Evolutionary conservation across 1,140 invertebrate species (phyloP).

Genomic region (Heliconius melpomene): DNA sequence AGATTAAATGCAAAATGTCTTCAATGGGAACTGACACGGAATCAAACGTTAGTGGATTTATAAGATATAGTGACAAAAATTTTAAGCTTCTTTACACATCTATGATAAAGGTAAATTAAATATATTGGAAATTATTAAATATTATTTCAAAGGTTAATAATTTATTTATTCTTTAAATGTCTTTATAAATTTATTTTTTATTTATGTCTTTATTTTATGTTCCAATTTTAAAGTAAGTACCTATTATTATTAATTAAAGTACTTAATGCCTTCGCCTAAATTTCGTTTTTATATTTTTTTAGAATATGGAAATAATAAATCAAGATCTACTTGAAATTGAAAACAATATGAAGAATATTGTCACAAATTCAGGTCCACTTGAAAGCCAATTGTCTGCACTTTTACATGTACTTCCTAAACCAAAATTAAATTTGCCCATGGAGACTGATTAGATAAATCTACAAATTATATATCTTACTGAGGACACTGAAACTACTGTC

Average conservation of each 20-base stretch:
- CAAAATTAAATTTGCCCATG: constrained; percentile 56
- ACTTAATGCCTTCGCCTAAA: not conserved
- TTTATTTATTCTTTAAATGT: not conserved
- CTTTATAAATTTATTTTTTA: too few relatives aligned
- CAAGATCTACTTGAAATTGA: constrained; percentile 70
- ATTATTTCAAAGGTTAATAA: not conserved
- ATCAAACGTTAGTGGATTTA: constrained; percentile 74
- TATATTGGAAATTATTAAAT: not conserved
- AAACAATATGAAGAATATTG: constrained; percentile 62
- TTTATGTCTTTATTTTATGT: too few relatives aligned
- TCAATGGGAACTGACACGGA: constrained; percentile 66
- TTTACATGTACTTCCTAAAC: constrained; percentile 60
- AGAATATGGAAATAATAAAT: constrained; percentile 76
- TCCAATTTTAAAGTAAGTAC: too few relatives aligned
- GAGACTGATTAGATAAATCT: constrained; percentile 54
- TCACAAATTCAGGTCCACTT: constrained; percentile 59
- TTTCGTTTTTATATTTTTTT: constrained; percentile 47
- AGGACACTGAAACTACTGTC: not conserved
- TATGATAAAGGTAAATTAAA: constrained; percentile 57
- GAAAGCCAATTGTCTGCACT: constrained; percentile 61
- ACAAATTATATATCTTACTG: not conserved
- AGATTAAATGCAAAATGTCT: constrained; percentile 49
- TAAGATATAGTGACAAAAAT: constrained; percentile 64
- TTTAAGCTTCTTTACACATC: constrained; percentile 66
- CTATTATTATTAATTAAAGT: too few relatives aligned